Percentiles rank a stretch among this genome's conserved stretches.
Conservation (phyloP, 1,140 invertebrate species). For the Drosophila baimaii region DNA sequence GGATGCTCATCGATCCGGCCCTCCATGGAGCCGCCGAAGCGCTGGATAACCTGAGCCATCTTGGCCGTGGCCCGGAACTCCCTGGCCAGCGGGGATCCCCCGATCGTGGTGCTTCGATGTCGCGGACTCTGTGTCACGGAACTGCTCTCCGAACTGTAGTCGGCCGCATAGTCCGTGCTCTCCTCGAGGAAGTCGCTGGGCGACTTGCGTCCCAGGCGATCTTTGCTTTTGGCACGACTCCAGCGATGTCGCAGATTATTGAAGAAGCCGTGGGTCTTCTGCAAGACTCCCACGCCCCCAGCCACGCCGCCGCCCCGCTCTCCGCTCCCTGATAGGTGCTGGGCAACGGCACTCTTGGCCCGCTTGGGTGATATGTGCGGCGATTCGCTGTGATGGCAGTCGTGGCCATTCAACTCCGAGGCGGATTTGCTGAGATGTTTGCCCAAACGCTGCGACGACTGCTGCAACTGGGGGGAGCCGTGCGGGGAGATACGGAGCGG, state of each 20-base stretch:
- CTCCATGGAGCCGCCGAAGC: constrained; percentile 84
- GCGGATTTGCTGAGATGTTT: constrained; percentile 86
- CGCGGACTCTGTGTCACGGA: constrained; percentile 89
- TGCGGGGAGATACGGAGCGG: constrained; percentile 68
- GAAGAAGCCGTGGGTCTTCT: constrained; percentile 90
- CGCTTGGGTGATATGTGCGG: constrained; percentile 84
- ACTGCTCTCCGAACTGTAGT: constrained; percentile 90
- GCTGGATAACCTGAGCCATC: constrained; percentile 80
- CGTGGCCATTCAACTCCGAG: constrained; percentile 85
- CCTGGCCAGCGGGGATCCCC: constrained; percentile 70
- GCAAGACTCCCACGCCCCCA: constrained; percentile 86
- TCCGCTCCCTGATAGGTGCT: constrained; percentile 47
- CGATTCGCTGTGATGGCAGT: constrained; percentile 70
- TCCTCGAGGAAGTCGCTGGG: constrained; percentile 85
- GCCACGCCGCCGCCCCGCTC: constrained; percentile 19
- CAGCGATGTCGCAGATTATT: constrained; percentile 88
- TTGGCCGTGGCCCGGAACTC: constrained; percentile 80
- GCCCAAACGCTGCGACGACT: constrained; percentile 64
- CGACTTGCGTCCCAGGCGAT: constrained; percentile 85
- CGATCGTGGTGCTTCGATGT: constrained; percentile 85
- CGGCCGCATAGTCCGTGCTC: constrained; percentile 89
- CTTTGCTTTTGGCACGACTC: constrained; percentile 87
- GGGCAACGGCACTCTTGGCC: constrained; percentile 84
- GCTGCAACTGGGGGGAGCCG: constrained; percentile 72
- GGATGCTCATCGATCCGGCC: constrained; percentile 83